phyloP scores from a whole-genome alignment of 1,140 invertebrate genomes.

The Apis florea region DNA sequence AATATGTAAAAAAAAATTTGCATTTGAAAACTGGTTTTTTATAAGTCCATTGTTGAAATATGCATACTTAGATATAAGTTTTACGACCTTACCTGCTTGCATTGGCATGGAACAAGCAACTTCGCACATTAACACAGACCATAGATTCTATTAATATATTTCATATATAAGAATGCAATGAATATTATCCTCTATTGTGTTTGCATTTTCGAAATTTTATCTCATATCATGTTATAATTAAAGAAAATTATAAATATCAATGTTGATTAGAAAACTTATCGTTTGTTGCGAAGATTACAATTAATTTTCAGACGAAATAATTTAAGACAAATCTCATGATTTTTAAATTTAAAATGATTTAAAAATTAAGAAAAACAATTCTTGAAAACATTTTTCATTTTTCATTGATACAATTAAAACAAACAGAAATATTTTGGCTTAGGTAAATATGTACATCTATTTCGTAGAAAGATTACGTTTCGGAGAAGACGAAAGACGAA shows the following conservation, averaged over 20 bases:
- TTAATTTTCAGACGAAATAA: not conserved
- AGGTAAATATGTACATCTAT: too few relatives aligned
- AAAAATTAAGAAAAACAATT: too few relatives aligned
- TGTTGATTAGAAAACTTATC: not conserved
- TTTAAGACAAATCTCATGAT: too few relatives aligned
- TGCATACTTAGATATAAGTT: not conserved
- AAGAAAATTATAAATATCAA: not conserved
- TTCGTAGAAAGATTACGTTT: slow-evolving; percentile 13
- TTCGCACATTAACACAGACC: not conserved
- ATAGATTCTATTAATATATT: not conserved
- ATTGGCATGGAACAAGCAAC: not conserved
- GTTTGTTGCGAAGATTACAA: not conserved
- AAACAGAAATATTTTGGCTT: not conserved
- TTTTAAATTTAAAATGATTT: too few relatives aligned
- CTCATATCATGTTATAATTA: not conserved
- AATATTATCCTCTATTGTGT: too few relatives aligned
- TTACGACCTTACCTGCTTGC: slow-evolving; percentile 12
- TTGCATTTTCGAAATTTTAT: not conserved
- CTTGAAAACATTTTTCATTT: too few relatives aligned
- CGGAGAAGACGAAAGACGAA: not conserved
- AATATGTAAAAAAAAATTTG: not conserved
- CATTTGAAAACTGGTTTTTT: not conserved
- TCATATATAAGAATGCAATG: not conserved
- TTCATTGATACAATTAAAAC: not conserved
- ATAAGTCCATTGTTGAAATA: not conserved